Evolutionary conservation across 2,797 vertebrate genomes (phyloP).

Genomic region (Myotis vivesi): DNA sequence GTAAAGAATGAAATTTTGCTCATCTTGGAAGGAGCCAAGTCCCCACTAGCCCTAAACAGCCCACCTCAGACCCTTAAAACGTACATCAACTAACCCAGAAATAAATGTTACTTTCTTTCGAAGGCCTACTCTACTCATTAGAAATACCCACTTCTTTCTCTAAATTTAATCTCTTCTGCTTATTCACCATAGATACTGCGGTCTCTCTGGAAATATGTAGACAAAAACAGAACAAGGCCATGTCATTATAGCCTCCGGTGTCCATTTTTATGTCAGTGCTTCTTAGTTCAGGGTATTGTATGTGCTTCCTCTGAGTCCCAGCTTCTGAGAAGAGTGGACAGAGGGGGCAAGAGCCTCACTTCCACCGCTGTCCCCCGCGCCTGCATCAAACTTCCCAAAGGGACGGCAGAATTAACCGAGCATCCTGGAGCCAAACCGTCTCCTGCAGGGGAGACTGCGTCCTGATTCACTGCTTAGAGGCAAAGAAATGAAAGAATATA

Average conservation of each 20-base stretch:
- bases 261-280: background rate
- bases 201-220: background rate
- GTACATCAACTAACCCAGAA: background rate
- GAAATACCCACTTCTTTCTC: background rate
- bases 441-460: background rate
- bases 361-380: background rate
- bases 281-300: background rate
- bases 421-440: background rate
- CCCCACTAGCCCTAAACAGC: background rate
- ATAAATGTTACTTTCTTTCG: background rate
- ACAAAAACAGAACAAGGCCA: background rate
- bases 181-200: background rate
- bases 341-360: background rate
- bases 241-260: background rate
- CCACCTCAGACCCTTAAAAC: background rate
- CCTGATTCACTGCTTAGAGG: background rate
- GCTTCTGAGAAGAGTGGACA: background rate
- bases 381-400: background rate
- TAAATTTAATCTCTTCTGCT: background rate
- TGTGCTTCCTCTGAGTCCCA: background rate
- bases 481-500: background rate
- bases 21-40: background rate
- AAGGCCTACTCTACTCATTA: background rate
- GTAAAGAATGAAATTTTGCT: background rate
- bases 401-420: background rate